Evolutionary conservation across 2,113 vertebrate genomes (phyloP), one percentile per base, ranked within the genome.

Genomic region (Pituophis catenifer): DNA sequence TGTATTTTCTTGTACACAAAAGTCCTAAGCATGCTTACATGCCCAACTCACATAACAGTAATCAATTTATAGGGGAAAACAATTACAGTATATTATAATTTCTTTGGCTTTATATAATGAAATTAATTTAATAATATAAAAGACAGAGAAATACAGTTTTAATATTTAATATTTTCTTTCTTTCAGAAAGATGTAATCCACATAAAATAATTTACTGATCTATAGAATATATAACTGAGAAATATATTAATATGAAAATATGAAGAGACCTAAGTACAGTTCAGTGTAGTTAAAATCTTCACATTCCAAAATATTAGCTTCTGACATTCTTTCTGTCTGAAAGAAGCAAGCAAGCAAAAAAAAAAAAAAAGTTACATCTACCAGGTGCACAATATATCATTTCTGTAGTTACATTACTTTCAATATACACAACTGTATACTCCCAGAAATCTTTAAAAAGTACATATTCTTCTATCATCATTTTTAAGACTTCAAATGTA

Each of bases 401-500:
- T 97, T 97, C 92, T n/a, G 50, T 93, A 33, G 26, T 87, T 93
- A 95, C 59, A 8, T 91, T 54, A 86, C 62, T 93, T 96, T 97
- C 95, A 92, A 91, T 92, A 52, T 81, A 93, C 19, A 94, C 90
- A 97, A 88, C 91, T 94, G 93, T 94, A 95, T 97, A 97, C 96
- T 94, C 95, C 93, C 24, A 93, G 93, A 97, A 97, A 95, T 96
- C 90, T 89, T 96, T 96, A 93, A 91, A 90, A 65, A 90, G 50
- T 91, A 50, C 55, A 93, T 29, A 5, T 88, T 96, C 94, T 94
- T 91, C 95, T 95, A 95, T 94, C 97, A 96, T 97, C 96, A 95
- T 97, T 96, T 97, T 96, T 92, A 94, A 95, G 94, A 94, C 91
- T 94, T 89, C 91, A 94, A 95, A 48, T n/a, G 19, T 89, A 91